Evolutionary conservation across 2,797 vertebrate species (phyloP), one percentile per base, ranked within the genome.

Genomic region (Dendrocincla fuliginosa): DNA sequence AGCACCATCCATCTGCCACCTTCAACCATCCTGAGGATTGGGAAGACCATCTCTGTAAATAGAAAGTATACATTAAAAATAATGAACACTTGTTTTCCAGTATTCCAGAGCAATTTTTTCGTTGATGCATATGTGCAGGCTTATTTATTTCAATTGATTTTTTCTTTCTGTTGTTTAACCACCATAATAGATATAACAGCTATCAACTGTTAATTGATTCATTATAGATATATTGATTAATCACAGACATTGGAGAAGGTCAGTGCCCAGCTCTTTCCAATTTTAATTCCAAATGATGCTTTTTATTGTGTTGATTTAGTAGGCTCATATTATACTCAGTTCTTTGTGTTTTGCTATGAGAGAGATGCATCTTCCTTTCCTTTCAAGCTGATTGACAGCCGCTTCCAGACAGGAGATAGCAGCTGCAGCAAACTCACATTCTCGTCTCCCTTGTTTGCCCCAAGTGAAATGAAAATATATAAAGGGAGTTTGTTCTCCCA

Each of bases 381-480:
- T 94, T 95, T 93, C 80, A 84, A 84, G 56, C n/a, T 95, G 85
- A 91, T 70, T 88, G 93, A 91, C 93, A 96, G 84, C 23, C 42
- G 78, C n/a, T 93, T 84, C 73, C 77, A 77, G 60, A 70, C 52
- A 90, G 80, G 53, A 90, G 85, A 93, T 11, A 87, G 67, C 74
- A 90, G 80, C 80, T 84, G 80, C 60, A 79, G 24, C 55, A 93
- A 90, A 70, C 52, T 88, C 74, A 64, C 55, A 44, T 84, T 73
- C 78, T 93, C 60, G 59, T 90, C 47, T 88, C 59, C 32, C 52
- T 75, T 86, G 83, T 88, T 93, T 90, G 77, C 67, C 85, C 80
- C 81, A 86, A 90, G 77, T 95, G 93, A 92, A 74, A 84, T 74
- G 70, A 93, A 86, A 80, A 67, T 91, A 20, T 74, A 86, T n/a